Base-by-base conservation (phyloP, 2,113 vertebrate species). In the Gobio gobio region DNA sequence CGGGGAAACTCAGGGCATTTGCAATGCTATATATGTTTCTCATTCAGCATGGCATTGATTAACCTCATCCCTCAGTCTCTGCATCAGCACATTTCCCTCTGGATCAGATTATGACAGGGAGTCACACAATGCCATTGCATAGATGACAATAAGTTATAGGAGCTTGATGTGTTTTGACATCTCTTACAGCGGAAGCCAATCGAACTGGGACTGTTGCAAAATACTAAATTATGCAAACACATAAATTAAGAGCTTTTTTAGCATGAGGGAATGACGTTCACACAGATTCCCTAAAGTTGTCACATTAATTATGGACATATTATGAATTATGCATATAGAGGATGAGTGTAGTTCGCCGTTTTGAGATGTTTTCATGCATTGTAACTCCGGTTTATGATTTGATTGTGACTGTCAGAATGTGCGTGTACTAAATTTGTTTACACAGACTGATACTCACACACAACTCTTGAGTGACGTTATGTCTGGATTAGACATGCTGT, bases 11-110 rank as follows among this genome's bases (percentile, higher is more conserved):
- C 61, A 22, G 36, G 36, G 66, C 68, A 12, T 72, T 72, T 72
- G 75, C 59, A 58, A 22, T 18, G 80, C 36, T 72, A 22, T n/a
- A 6, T 72, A 43, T 85, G 74, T 84, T 24, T 78, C 36, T 59
- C n/a, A 5, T 13, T 22, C 66, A 74, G 24, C 72, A 86, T 33
- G 49, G 14, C 75, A 81, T 73, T 81, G 36, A 88, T 91, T 83
- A 88, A 68, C 87, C 74, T 58, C 77, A 87, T 89, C 89, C 86
- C 74, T 61, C 58, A 85, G 84, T 86, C 78, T 89, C 88, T 47
- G 80, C 72, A 89, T 93, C 91, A 92, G 92, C 93, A 92, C 89
- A 93, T 88, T 91, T 86, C 87, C 89, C 88, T 88, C 84, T 10
- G 33, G 14, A 10, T 16, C 22, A 16, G 72, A 74, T 74, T 26